These are phyloP conservation scores for Tetranychus piercei DNA, from an alignment of 2,888 invertebrate genomes.

Conservation along the genomic window DNA sequence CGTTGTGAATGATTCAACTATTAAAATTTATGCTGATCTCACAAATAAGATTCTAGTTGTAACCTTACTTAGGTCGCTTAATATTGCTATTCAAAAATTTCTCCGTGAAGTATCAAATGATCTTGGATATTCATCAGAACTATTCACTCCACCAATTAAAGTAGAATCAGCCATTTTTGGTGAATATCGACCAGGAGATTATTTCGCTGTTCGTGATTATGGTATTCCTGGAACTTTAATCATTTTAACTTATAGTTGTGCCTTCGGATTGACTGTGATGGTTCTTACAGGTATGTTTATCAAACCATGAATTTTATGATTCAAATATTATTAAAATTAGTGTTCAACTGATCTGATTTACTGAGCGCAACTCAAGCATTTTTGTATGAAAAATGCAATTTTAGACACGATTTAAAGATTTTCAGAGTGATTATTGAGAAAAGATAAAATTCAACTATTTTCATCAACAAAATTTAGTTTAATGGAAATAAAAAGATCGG, in stretches of 20 bases:
- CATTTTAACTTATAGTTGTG: not conserved
- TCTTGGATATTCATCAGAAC: conserved; percentile 59
- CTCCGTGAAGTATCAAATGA: not conserved
- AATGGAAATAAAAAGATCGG: no score
- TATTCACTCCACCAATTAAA: conserved; percentile 41
- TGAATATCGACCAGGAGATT: conserved; percentile 6
- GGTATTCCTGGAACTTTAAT: conserved; percentile 12
- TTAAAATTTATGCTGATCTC: conserved; percentile 10
- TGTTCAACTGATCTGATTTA: no score
- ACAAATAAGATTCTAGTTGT: conserved; percentile 9
- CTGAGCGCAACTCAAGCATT: no score
- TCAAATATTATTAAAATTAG: not conserved
- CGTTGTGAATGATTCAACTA: not conserved
- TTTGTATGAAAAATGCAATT: no score
- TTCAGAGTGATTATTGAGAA: no score
- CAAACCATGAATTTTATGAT: not conserved
- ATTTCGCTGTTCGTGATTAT: conserved; percentile 10
- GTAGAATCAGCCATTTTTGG: conserved; percentile 23
- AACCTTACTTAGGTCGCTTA: not conserved
- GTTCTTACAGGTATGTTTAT: not conserved
- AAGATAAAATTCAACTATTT: no score
- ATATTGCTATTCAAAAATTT: conserved; percentile 2
- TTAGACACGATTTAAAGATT: no score
- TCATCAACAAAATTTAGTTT: no score
- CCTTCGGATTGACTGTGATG: conserved; percentile 12